phyloP scores from a whole-genome alignment of 2,797 vertebrate species.

The Pantherophis vulpinus region DNA sequence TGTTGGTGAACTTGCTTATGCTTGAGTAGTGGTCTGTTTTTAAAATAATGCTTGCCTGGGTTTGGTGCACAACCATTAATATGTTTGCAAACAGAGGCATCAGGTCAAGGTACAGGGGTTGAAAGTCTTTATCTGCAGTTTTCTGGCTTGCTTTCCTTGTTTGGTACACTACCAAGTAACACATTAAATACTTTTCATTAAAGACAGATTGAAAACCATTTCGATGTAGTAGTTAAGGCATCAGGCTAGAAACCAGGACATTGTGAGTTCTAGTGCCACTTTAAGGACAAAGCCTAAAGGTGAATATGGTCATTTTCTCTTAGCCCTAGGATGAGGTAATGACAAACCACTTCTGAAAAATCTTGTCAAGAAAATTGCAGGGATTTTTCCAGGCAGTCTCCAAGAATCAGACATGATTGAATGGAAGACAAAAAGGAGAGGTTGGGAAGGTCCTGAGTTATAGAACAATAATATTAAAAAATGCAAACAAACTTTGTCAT shows the following conservation, averaged over 20 bases:
- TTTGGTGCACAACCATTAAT: slow-evolving; percentile 27
- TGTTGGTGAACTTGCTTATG: slow-evolving; percentile 38
- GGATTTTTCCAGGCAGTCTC: neutral
- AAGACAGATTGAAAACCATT: neutral
- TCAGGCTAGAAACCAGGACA: neutral
- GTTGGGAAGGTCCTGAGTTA: neutral
- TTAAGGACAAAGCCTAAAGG: neutral
- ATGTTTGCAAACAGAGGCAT: neutral
- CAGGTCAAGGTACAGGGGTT: neutral
- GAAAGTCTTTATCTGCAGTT: neutral
- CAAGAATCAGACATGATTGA: neutral
- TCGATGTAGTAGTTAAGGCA: neutral
- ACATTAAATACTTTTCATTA: neutral
- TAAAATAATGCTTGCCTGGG: slow-evolving; percentile 44
- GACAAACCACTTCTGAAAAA: neutral
- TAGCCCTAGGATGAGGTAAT: neutral
- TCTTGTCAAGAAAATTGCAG: neutral
- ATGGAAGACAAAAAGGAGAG: neutral
- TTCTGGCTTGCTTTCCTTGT: neutral
- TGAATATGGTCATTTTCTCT: neutral
- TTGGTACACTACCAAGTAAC: neutral
- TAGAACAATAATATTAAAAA: neutral
- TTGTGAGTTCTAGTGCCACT: neutral
- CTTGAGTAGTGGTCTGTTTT: slow-evolving; percentile 42
- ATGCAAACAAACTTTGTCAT: neutral